These are phyloP conservation scores for Idris sp. DNA, from an alignment of 1,140 invertebrate genomes.

Conservation along the genomic window DNA sequence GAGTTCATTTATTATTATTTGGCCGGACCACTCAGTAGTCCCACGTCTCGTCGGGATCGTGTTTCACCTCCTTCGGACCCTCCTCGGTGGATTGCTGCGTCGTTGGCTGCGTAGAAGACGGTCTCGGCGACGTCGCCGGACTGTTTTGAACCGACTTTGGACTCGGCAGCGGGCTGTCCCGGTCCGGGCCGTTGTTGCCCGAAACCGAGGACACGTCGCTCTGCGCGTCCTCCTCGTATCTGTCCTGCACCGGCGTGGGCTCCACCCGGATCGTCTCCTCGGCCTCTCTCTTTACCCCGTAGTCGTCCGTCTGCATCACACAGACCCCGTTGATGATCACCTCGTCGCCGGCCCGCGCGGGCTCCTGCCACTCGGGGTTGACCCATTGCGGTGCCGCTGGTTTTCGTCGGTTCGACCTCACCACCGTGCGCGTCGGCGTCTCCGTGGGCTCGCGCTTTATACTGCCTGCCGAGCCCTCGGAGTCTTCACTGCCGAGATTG, in stretches of 20 bases:
- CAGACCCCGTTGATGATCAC: constrained; percentile 95
- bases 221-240: constrained; percentile 80
- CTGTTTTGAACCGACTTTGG: constrained; percentile 73
- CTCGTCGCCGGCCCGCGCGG: constrained; percentile 81
- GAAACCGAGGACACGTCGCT: constrained; percentile 79
- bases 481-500: constrained; percentile 88
- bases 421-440: constrained; percentile 77
- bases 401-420: constrained; percentile 86
- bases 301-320: constrained; percentile 90
- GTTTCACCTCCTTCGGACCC: constrained; percentile 75
- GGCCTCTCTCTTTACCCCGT: constrained; percentile 80
- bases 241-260: constrained; percentile 82
- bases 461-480: constrained; percentile 77
- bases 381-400: constrained; percentile 98
- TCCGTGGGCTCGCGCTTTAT: constrained; percentile 81
- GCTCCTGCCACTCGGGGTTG: constrained; percentile 93
- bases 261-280: constrained; percentile 86
- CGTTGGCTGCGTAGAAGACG: constrained; percentile 67
- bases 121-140: constrained; percentile 70
- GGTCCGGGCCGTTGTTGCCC: constrained; percentile 74
- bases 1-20: constrained; percentile 36
- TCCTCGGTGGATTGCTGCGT: constrained; percentile 67
- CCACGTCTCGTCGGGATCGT: constrained; percentile 76
- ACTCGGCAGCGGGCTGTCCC: constrained; percentile 72
- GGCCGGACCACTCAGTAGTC: constrained; percentile 69